Base-by-base conservation (phyloP, 2,113 vertebrate genomes). In the Pachycephala philippinensis region DNA sequence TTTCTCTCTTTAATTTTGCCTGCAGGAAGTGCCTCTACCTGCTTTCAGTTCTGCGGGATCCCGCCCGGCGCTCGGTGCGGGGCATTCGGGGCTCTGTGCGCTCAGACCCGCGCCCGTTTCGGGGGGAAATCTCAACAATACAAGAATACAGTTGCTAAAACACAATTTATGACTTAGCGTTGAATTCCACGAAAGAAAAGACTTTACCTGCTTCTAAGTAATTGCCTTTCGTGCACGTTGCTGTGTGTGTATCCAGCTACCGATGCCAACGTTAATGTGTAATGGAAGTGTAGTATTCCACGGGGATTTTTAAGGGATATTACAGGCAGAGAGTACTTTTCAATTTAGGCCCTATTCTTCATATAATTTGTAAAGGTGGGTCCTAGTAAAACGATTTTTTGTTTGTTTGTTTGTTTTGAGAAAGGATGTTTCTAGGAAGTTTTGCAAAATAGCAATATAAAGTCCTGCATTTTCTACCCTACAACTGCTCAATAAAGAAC, bases 11-110 rank as follows among this genome's bases (percentile, higher is more conserved):
- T 20, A 60, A 61, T 93, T 85, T 35, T 50, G 65, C 89, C 95
- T 40, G 88, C 93, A 95, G 96, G 96, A 97, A 97, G 85, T 37
- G 85, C 65, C 60, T 75, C 3, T 95, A 97, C 97, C 97, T 97
- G 95, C 78, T 92, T 44, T 77, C 84, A 10, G 84, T 30, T 70
- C 20, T 7, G 91, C 19, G 42, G 81, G 79, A 28, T 40, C 37
- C 45, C 45, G 77, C 2, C 65, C 21, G 53, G 45, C n/a, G 15
- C 88, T 8, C n/a, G 63, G 49, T 6, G 61, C 66, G 9, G 8
- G 31, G 23, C 7, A 1, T 0, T 0, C 4, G 13, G 35, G 21
- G 37, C 11, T 45, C 39, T 3, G 24, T 0, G 44, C 61, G 2
- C 66, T 27, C 70, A 0, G 9, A 6, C 10, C 17, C 16, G 31